Evolutionary conservation across 2,888 invertebrate genomes (phyloP), one percentile per base, ranked within the genome.

Genomic region (Helleia helle): DNA sequence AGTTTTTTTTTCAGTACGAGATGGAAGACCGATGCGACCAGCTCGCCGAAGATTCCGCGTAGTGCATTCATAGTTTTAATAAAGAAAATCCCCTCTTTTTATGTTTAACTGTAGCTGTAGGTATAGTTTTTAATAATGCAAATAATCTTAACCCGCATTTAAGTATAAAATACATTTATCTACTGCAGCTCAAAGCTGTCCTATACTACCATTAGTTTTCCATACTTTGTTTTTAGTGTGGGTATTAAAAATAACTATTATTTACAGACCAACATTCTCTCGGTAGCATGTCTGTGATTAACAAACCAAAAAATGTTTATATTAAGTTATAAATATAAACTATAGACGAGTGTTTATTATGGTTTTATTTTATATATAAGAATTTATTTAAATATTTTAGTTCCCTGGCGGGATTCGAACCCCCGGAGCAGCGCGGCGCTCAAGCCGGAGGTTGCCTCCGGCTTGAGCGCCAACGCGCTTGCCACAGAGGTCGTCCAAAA

Each of bases 11-110:
- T 18, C 75, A 93, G 91, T 89, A 89, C 52, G 93, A 93, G 61
- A 83, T 94, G 53, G 91, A 93, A 54, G 93, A 93, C 58, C 89
- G 89, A 55, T 95, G 94, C 72, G 94, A 93, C 61, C 90, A 91
- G 61, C 87, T 94, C 55, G 86, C 88, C 18, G 88, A 87, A 48
- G 86, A 74, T 18, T 43, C 55, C 12, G 45, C 53, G 14, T 46
- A 43, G 34, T 13, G 18, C 22, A 2, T 6, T 2, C 2, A 15
- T 15, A 22, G 2, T 8, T 2, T 7, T 8, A 22, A 22, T 22
- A 22, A 5, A 22, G 7, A 22, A 22, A 22, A 8, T 22, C 5
- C 22, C 22, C 8, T 22, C 22, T 6, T 22, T 22, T 22, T 7
- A 5, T 6, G 22, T 22, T 8, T 22, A 22, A 7, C 2, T 22